These are phyloP conservation scores for Galleria mellonella DNA, from an alignment of 1,140 invertebrate genomes.

Conservation along the genomic window DNA sequence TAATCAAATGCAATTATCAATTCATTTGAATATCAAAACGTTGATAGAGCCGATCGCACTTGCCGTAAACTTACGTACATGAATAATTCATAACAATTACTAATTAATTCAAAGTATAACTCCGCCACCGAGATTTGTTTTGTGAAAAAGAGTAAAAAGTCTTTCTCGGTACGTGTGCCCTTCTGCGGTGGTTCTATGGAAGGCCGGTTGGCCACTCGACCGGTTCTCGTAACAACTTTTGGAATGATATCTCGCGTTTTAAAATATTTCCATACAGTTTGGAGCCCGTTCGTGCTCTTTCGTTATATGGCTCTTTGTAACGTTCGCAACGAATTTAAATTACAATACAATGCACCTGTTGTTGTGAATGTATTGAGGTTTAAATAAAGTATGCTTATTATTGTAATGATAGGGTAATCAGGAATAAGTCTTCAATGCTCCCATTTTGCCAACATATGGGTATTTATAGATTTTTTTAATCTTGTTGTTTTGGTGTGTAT, in stretches of 20 bases:
- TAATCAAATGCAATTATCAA: slow-evolving; percentile 1
- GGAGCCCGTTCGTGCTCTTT: too few relatives aligned
- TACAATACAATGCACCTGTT: too few relatives aligned
- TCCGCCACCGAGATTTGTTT: background rate
- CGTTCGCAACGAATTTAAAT: too few relatives aligned
- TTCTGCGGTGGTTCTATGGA: background rate
- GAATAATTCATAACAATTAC: background rate
- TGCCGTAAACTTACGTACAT: background rate
- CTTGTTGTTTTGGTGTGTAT: too few relatives aligned
- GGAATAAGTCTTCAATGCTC: too few relatives aligned
- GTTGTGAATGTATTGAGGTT: too few relatives aligned
- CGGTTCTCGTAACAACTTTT: background rate
- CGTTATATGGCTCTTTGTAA: too few relatives aligned
- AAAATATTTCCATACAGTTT: too few relatives aligned
- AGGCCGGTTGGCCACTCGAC: background rate
- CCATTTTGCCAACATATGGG: too few relatives aligned
- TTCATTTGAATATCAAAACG: background rate
- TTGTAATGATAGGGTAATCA: too few relatives aligned
- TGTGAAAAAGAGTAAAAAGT: background rate
- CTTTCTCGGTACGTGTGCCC: background rate
- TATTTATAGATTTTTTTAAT: too few relatives aligned
- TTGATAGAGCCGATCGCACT: background rate
- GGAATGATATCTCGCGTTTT: background rate
- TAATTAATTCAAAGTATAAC: slow-evolving; percentile 1
- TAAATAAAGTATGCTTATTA: too few relatives aligned